phyloP scores from a whole-genome alignment of 2,888 invertebrate species.

The Amiota mariae region DNA sequence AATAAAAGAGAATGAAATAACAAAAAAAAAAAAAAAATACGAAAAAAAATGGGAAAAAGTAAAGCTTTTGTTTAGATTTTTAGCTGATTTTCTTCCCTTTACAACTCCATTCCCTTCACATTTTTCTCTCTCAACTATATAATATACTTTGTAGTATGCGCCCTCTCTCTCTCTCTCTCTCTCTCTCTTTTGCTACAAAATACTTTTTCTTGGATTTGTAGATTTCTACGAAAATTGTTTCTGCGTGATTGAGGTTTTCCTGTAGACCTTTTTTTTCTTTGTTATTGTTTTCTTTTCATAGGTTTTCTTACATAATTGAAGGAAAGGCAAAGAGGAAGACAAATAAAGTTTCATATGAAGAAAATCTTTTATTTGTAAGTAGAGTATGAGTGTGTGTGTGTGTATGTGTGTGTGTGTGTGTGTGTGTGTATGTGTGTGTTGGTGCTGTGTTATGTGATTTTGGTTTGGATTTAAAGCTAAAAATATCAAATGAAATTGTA shows the following conservation, averaged over 20 bases:
- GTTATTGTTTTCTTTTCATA: conserved; percentile 21
- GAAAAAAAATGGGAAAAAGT: background rate
- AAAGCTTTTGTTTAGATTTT: conserved; percentile 24
- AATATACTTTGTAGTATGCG: background rate
- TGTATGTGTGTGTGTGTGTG: too few species aligned
- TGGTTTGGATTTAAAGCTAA: conserved; percentile 3
- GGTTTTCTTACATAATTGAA: conserved; percentile 27
- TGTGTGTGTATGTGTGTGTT: background rate
- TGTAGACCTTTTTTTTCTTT: conserved; percentile 42
- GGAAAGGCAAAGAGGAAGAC: background rate
- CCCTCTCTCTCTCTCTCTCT: background rate
- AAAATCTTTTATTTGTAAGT: too few species aligned
- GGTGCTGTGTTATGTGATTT: conserved; percentile 19
- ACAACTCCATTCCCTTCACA: background rate
- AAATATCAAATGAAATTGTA: background rate
- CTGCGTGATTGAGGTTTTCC: conserved; percentile 63
- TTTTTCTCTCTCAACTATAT: background rate
- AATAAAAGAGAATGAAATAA: background rate
- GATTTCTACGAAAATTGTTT: conserved; percentile 52
- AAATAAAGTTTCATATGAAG: too few species aligned
- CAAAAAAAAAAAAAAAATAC: background rate
- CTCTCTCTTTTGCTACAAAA: background rate
- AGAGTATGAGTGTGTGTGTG: too few species aligned
- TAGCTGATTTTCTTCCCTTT: conserved; percentile 4
- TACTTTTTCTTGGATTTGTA: background rate